These are phyloP conservation scores for Acanthaster planci DNA, from an alignment of 35 echinoderm and acorn worm genomes.

Conservation along the genomic window DNA sequence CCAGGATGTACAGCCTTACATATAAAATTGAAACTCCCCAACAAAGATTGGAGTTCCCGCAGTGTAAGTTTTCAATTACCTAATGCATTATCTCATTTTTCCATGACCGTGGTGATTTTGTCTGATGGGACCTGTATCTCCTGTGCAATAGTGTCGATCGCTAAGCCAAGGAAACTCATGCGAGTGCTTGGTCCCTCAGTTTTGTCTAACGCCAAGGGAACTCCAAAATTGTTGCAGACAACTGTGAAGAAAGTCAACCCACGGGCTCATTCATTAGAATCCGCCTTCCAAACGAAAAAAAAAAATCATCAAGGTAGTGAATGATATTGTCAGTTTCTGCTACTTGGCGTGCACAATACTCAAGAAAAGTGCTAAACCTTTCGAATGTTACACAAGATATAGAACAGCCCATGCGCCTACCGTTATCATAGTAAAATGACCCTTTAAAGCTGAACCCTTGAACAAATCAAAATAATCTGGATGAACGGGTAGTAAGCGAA, in stretches of 20 bases:
- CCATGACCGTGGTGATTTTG: not conserved
- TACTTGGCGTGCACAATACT: constrained; percentile 6
- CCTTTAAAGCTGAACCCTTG: constrained; percentile 25
- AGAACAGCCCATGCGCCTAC: constrained; percentile 30
- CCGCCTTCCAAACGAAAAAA: not conserved
- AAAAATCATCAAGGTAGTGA: too few relatives aligned
- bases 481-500: too few relatives aligned
- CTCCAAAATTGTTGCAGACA: constrained; percentile 38
- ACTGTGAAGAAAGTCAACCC: not conserved
- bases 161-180: constrained; percentile 33
- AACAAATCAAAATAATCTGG: constrained; percentile 46
- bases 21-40: constrained; percentile 29
- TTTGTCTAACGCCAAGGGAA: constrained; percentile 58
- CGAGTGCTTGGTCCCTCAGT: constrained; percentile 15
- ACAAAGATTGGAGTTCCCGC: not conserved
- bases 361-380: too few relatives aligned
- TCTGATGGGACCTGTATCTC: constrained; percentile 12
- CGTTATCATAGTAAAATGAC: constrained; percentile 24
- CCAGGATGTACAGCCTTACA: not conserved
- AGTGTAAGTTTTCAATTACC: not conserved
- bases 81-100: not conserved
- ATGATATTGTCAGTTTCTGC: constrained; percentile 20
- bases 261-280: not conserved
- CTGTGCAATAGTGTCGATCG: constrained; percentile 8
- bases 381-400: constrained; percentile 35